Base-by-base conservation (phyloP, 2,888 invertebrate species). In the Entomobrya multifasciata region DNA sequence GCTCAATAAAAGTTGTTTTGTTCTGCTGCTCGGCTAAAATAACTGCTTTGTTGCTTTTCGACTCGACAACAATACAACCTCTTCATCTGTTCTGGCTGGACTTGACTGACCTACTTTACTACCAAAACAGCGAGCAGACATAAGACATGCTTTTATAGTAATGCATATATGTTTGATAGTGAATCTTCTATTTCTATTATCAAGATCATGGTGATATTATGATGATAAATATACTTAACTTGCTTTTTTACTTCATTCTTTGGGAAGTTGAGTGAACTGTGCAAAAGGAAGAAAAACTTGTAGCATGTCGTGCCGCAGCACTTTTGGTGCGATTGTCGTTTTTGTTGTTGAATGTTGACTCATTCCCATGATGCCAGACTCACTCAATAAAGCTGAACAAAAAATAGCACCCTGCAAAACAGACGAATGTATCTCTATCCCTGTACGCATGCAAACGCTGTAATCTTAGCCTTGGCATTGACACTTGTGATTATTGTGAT, bases 211-310 rank as follows among this genome's bases (percentile, higher is more conserved):
- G 49, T 4, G 36, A 36, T 36, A 6, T 36, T 60, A 3, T n/a
- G 41, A 72, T 49, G 78, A 85, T 79, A 44, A n/a, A 52, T 55
- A 72, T 57, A 49, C 49, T 67, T 55, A 57, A 79, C 79, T 85
- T 8, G 79, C 78, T 79, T 47, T 83, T 65, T 60, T 62, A n/a
- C 72, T 72, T 57, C 67, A 57, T 49, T 44, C 30, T 57, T 72
- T 52, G 80, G 86, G 79, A 86, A 86, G 86, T 86, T 86, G 86
- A 86, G n/a, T 86, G 86, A 86, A 86, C 86, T 86, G 62, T 74
- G 49, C 36, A 52, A 70, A 84, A 70, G 78, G 79, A 81, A 72
- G 74, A 80, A 52, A 70, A 52, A 80, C 57, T 49, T 30, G 80
- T 55, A 62, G n/a, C n/a, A n/a, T n/a, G 47, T 78, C 8, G 36